phyloP scores from a whole-genome alignment of 1,140 invertebrate species.

The Drosophila kikkawai region DNA sequence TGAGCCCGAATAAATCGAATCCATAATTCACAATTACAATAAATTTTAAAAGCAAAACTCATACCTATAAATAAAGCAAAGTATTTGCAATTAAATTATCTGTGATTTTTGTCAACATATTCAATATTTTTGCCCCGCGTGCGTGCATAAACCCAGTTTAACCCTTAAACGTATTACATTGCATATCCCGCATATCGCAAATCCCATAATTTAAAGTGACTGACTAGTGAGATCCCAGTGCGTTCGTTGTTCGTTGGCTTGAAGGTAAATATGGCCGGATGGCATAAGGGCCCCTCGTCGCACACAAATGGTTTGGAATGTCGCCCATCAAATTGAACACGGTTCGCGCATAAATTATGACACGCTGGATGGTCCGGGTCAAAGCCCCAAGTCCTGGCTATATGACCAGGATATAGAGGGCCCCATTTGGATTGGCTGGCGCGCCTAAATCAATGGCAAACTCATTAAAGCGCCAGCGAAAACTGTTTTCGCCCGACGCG shows the following conservation, averaged over 20 bases:
- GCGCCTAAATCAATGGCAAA: constrained; percentile 80
- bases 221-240: constrained; percentile 25
- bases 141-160: constrained; percentile 6
- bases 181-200: constrained; percentile 21
- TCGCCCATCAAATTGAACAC: constrained; percentile 73
- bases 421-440: constrained; percentile 33
- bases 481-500: constrained; percentile 53
- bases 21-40: constrained; percentile 47
- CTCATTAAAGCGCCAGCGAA: constrained; percentile 68
- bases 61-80: constrained; percentile 47
- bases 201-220: constrained; percentile 41
- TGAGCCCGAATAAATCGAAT: constrained; percentile 37
- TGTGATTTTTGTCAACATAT: constrained; percentile 80
- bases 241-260: constrained; percentile 29
- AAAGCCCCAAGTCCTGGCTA: constrained; percentile 9
- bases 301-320: constrained; percentile 72
- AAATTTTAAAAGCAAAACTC: constrained; percentile 47
- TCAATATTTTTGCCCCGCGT: constrained; percentile 46
- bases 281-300: constrained; percentile 30
- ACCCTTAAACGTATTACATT: constrained; percentile 10
- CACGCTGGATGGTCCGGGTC: constrained; percentile 15
- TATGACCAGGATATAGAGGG: constrained; percentile 8
- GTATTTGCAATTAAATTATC: constrained; percentile 77
- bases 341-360: constrained; percentile 77
- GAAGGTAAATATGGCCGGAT: constrained; percentile 68